Conservation (phyloP, 2,797 vertebrate genomes). For the Liparis tanakae region DNA sequence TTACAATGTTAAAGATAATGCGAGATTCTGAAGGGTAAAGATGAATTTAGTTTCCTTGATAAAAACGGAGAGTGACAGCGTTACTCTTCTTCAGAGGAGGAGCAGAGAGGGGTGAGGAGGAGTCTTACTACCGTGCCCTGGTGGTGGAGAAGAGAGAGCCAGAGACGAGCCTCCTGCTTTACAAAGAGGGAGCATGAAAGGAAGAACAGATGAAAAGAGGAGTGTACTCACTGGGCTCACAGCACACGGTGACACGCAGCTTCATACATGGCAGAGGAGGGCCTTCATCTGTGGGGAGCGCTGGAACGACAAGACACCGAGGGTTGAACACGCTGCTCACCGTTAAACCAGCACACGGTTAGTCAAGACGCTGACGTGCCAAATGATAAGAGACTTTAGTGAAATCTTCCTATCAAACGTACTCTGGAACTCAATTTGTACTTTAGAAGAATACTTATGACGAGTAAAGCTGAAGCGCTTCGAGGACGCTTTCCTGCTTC, state of each 20-base stretch:
- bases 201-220: conserved; percentile 61
- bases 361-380: conserved; percentile 15
- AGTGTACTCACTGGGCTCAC: conserved; percentile 80
- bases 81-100: conserved; percentile 5
- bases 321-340: conserved; percentile 29
- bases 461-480: conserved; percentile 10
- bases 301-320: conserved; percentile 58
- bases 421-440: background rate
- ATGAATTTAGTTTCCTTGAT: conserved; percentile 16
- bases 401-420: conserved; percentile 27
- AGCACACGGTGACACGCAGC: conserved; percentile 83
- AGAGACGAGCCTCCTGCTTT: conserved; percentile 41
- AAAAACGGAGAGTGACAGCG: conserved; percentile 14
- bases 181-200: conserved; percentile 54
- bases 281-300: conserved; percentile 81
- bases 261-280: conserved; percentile 84
- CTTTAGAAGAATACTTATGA: conserved; percentile 5
- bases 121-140: conserved; percentile 39
- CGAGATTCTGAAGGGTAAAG: background rate
- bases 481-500: conserved; percentile 5
- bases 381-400: conserved; percentile 7
- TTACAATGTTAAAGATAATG: conserved; percentile 20
- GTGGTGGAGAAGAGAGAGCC: conserved; percentile 50
- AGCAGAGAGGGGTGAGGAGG: conserved; percentile 11
- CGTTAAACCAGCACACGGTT: conserved; percentile 34